Conservation (phyloP, 2,113 vertebrate genomes). For the Megaceryle maxima region DNA sequence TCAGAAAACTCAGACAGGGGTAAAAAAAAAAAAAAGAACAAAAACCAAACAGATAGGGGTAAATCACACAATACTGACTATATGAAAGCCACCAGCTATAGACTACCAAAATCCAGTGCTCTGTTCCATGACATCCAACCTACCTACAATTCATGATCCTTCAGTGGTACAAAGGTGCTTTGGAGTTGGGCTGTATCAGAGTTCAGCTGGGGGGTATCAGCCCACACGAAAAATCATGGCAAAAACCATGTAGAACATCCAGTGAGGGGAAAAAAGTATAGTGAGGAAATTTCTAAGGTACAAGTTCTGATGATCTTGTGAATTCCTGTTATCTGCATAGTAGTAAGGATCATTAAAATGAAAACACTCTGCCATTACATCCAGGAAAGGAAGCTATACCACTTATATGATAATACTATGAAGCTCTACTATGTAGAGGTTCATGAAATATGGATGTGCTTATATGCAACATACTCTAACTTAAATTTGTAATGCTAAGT, state of each 20-base stretch:
- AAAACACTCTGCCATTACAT: constrained; percentile 36
- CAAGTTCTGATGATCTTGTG: neutral
- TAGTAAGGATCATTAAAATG: constrained; percentile 62
- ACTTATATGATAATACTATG: constrained; percentile 53
- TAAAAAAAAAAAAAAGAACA: too few relatives aligned
- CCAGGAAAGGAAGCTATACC: constrained; percentile 51
- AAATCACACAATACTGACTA: neutral
- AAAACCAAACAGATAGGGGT: neutral
- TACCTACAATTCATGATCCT: neutral
- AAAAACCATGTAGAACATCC: neutral
- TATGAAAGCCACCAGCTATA: neutral
- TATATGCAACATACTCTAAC: constrained; percentile 33
- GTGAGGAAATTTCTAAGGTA: neutral
- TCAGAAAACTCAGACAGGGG: neutral
- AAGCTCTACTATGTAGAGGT: constrained; percentile 12
- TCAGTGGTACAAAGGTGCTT: neutral
- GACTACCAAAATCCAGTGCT: neutral
- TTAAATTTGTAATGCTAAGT: constrained; percentile 68
- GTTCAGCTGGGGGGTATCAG: neutral
- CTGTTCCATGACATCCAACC: neutral
- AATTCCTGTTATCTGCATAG: constrained; percentile 42
- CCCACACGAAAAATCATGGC: neutral
- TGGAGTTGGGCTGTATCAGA: neutral
- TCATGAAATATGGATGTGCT: constrained; percentile 68
- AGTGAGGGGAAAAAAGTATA: neutral